Evolutionary conservation across 2,797 vertebrate species (phyloP), one percentile per base, ranked within the genome.

Genomic region (Phrynocephalus forsythii): DNA sequence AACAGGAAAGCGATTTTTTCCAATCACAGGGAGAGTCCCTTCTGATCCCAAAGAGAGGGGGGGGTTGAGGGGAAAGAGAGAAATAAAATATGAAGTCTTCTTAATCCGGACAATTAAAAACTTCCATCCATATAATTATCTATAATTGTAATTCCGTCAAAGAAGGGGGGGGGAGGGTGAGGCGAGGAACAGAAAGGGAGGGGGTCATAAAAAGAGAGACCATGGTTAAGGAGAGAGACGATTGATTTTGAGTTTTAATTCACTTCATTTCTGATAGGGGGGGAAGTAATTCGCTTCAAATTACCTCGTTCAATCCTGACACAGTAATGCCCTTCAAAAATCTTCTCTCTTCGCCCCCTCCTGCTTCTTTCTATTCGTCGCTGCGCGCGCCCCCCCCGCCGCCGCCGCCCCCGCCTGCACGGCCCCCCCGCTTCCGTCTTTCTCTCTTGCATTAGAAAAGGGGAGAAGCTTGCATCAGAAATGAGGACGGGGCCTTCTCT

Each of bases 171-270:
- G 89, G 84, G 85, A 82, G 78, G 96, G 96, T 96, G 96, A 97
- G 96, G 66, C 91, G 38, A 1, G 10, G 24, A 1, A 50, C 28
- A 33, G 18, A 30, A 63, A 60, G 9, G 84, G 90, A 87, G 83
- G 87, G 83, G 86, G 91, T 89, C 89, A 85, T 82, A 50, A 88
- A 90, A 82, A 96, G 96, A 96, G 97, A 97, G 96, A 73, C 92
- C 20, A 9, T 80, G 9, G 78, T 15, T 85, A 90, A 75, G 91
- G 75, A 92, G 92, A 93, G 97, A 98, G 95, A 96, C 97, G 98
- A 99, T 99, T 99, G 99, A 99, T 99, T 99, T 99, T 98, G 96
- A 99, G 98, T 99, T 99, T 98, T 98, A 99, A 99, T 99, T 99
- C 98, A 99, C 98, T 97, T 98, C 98, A 98, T 98, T 99, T 99